A percentile compares a stretch with the other conserved stretches of the same genome.
phyloP scores from a whole-genome alignment of 2,113 vertebrate genomes.

The Festucalex cinctus region DNA sequence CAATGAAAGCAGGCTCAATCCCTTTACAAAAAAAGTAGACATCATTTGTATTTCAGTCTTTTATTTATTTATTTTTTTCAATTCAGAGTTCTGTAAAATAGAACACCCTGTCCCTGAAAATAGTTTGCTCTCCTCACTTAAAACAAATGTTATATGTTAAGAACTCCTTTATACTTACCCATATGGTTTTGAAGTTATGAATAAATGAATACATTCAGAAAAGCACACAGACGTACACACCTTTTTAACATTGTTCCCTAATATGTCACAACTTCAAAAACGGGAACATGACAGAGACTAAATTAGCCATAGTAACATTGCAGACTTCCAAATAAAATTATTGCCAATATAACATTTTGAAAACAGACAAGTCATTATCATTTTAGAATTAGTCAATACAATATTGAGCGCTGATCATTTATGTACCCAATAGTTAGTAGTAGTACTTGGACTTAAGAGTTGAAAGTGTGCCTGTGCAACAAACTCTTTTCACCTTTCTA shows the following conservation, averaged over 20 bases:
- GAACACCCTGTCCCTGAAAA: slow-evolving; percentile 63
- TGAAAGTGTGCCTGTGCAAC: neutral
- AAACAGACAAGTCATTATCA: neutral
- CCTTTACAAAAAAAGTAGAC: neutral
- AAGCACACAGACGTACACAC: slow-evolving; percentile 53
- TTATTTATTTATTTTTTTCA: slow-evolving; percentile 34
- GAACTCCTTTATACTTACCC: neutral
- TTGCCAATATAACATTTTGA: neutral
- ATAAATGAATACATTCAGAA: slow-evolving; percentile 78
- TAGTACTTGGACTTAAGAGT: neutral
- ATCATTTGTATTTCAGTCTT: slow-evolving; percentile 8
- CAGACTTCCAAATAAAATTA: neutral
- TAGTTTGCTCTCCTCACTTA: slow-evolving; percentile 32
- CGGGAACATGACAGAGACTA: neutral
- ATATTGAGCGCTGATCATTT: neutral
- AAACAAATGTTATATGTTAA: slow-evolving; percentile 22
- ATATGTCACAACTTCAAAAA: neutral
- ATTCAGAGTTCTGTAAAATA: slow-evolving; percentile 61
- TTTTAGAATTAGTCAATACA: neutral
- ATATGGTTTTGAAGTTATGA: slow-evolving; percentile 29
- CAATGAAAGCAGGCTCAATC: neutral
- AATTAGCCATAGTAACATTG: neutral
- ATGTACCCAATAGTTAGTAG: too few species aligned
- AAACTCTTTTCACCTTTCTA: neutral
- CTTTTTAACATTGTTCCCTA: neutral